Conservation (phyloP, 2,113 vertebrate species). For the Apteryx owenii region DNA sequence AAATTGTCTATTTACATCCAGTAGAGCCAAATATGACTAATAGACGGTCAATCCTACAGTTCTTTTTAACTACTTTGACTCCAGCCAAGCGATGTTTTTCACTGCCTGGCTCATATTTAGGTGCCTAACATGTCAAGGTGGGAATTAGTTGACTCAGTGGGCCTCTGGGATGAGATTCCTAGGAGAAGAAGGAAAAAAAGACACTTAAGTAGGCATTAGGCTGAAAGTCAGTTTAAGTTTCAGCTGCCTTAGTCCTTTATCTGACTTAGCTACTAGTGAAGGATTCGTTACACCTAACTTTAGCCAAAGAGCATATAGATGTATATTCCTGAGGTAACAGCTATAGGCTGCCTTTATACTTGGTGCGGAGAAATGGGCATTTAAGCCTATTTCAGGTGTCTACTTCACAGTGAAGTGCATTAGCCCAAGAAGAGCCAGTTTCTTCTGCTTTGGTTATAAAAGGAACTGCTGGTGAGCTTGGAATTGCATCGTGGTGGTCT, state of each 20-base stretch:
- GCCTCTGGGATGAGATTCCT: neutral
- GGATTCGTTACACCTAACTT: neutral
- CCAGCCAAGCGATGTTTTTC: neutral
- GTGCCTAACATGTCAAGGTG: neutral
- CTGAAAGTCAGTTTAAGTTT: neutral
- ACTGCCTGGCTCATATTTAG: neutral
- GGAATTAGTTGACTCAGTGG: neutral
- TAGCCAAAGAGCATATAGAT: neutral
- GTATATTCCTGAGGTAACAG: neutral
- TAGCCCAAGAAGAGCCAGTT: neutral
- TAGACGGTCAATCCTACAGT: neutral
- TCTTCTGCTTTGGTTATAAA: neutral
- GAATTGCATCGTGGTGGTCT: neutral
- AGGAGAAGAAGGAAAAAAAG: neutral
- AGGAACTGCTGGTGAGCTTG: neutral
- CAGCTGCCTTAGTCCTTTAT: neutral
- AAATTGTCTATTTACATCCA: neutral
- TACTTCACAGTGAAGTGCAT: neutral
- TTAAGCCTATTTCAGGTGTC: neutral
- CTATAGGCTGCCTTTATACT: neutral
- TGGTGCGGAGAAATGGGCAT: neutral
- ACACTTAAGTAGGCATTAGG: neutral
- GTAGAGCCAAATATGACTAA: neutral
- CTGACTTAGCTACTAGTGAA: neutral
- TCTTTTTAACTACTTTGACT: neutral